Conservation (phyloP, 2,888 invertebrate species). For the Blastobasis lacticolella region DNA sequence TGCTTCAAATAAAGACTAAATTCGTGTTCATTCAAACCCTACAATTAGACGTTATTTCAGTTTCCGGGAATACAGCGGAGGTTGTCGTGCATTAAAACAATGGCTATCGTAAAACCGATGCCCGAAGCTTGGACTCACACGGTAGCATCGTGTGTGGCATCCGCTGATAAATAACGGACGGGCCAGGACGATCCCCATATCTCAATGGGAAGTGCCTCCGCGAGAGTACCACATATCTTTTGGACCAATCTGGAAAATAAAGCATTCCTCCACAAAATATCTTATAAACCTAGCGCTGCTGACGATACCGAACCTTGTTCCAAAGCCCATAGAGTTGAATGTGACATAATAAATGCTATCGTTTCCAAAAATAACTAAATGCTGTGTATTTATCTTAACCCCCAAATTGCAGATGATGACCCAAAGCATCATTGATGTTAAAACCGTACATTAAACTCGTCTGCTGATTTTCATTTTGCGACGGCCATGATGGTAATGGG, state of each 20-base stretch:
- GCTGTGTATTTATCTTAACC: conserved; percentile 55
- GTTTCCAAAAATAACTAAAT: no score
- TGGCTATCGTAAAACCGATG: conserved; percentile 2
- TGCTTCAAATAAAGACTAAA: no score
- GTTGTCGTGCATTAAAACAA: neutral
- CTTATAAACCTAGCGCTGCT: conserved; percentile 7
- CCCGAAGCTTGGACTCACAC: conserved; percentile 15
- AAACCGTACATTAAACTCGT: conserved; percentile 41
- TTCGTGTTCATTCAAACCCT: no score
- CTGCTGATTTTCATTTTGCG: conserved; percentile 8
- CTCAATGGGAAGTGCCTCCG: conserved; percentile 68
- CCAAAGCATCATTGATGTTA: conserved; percentile 42
- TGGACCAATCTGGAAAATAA: conserved; percentile 63
- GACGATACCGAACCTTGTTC: no score
- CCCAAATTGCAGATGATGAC: conserved; percentile 54
- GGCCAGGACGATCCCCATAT: conserved; percentile 60
- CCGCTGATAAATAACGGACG: conserved; percentile 57
- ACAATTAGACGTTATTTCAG: no score
- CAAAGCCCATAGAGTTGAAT: no score
- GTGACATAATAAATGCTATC: no score
- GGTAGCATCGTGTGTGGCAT: conserved; percentile 64
- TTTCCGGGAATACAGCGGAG: no score
- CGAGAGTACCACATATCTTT: conserved; percentile 67
- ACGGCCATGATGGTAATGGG: conserved; percentile 1
- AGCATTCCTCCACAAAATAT: conserved; percentile 31